Conservation (phyloP, 2,797 vertebrate species). For the Intellagama lesueurii region DNA sequence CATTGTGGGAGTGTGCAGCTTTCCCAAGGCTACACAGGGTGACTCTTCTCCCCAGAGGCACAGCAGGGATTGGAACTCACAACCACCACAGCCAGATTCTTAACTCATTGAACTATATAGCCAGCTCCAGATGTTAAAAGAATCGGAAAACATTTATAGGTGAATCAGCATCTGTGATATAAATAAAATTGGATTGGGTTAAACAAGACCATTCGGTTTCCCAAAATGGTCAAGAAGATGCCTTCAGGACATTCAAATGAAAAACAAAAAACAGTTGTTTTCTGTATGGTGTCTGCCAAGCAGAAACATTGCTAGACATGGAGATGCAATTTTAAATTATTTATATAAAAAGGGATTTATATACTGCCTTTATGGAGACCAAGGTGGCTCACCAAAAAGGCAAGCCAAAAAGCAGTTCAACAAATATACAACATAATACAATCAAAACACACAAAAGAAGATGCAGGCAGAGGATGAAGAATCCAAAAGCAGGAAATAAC, state of each 20-base stretch:
- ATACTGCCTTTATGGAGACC: not conserved
- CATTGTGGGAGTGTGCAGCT: not conserved
- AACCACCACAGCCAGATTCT: no score
- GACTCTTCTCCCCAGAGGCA: no score
- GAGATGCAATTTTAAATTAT: not conserved
- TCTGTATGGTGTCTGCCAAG: not conserved
- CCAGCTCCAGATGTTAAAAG: no score
- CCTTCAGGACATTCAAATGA: not conserved
- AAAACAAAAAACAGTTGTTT: not conserved
- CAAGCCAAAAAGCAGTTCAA: not conserved
- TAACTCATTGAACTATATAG: no score
- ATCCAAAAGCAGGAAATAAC: not conserved
- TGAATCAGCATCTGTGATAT: no score
- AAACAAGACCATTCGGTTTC: not conserved
- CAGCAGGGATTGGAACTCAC: not conserved
- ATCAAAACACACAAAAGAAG: not conserved
- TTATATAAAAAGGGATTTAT: not conserved
- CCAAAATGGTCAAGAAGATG: not conserved
- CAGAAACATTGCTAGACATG: not conserved
- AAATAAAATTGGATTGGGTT: no score
- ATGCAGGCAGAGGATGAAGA: not conserved
- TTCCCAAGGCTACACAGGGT: not conserved
- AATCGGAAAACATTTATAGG: no score
- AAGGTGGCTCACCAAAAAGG: not conserved
- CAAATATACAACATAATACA: not conserved